Evolutionary conservation across 2,113 vertebrate species (phyloP), one percentile per base, ranked within the genome.

Genomic region (Aegypius monachus): DNA sequence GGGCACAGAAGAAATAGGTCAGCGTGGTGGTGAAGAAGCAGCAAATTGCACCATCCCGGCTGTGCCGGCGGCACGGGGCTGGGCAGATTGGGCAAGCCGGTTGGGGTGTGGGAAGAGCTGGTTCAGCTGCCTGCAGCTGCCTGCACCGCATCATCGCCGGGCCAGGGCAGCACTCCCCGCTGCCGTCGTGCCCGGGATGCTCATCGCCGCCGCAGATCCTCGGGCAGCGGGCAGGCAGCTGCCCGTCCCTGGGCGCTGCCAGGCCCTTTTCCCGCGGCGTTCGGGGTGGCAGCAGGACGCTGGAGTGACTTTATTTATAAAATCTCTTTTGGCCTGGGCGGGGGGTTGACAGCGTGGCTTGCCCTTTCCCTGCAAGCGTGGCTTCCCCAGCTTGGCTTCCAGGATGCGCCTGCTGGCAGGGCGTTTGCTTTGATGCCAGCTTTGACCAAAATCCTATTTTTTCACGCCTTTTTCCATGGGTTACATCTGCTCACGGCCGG

Each of bases 1-100:
- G 95, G 93, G 78, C 88, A 88, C 0, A 3, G 82, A 73, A 96
- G 93, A 97, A 97, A 22, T 95, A 96, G 97, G 95, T 96, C 96
- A 96, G 88, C 71, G 88, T 73, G 81, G 29, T 75, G 88, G 63
- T 36, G 68, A 63, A 66, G 86, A 59, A 65, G 86, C 8, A 91
- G 62, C 62, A 80, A 80, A 61, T 90, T 67, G 84, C 91, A 90
- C 45, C 95, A 90, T 18, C 11, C 38, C 1, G 52, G 47, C 47
- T 17, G 77, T 12, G 90, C 84, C 10, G 7, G 80, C 22, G 6
- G 55, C 5, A 10, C 31, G 71, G 95, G 88, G 83, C 83, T 40
- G 86, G 94, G 89, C 52, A 12, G 73, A 11, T 13, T 82, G 87
- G 83, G 79, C 38, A 40, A 40, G 15, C 15, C 0, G 16, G 42